A percentile compares a stretch with the other conserved stretches of the same genome.
These are phyloP conservation scores for Calypte anna DNA, from an alignment of 2,113 vertebrate species.

Conservation along the genomic window DNA sequence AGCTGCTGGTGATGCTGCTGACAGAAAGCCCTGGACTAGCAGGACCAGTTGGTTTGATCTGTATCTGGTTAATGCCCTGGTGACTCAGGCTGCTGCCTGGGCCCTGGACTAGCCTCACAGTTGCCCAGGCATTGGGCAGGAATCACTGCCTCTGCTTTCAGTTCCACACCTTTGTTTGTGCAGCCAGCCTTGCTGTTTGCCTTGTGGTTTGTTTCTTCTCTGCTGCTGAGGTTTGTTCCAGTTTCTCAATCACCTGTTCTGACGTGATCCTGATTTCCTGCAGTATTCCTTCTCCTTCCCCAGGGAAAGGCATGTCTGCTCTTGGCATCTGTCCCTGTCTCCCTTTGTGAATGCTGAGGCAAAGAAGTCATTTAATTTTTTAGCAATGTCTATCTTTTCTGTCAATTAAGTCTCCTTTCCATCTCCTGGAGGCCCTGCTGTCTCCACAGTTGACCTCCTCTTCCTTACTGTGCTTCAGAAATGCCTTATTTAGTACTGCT, in stretches of 20 bases:
- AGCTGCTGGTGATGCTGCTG: background rate
- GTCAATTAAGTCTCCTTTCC: slow-evolving; percentile 55
- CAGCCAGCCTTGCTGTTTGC: slow-evolving; percentile 47
- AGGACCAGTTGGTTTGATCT: background rate
- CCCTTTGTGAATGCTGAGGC: slow-evolving; percentile 62
- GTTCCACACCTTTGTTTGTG: slow-evolving; percentile 48
- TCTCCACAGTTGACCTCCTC: slow-evolving; percentile 54
- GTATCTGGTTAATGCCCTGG: background rate
- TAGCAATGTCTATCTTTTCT: slow-evolving; percentile 67
- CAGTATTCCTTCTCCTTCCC: slow-evolving; percentile 62
- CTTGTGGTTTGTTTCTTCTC: slow-evolving; percentile 56
- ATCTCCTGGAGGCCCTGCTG: slow-evolving; percentile 57
- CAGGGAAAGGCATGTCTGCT: slow-evolving; percentile 69
- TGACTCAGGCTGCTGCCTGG: background rate
- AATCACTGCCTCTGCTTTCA: background rate
- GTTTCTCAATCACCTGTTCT: slow-evolving; percentile 63
- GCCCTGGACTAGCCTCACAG: background rate
- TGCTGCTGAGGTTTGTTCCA: slow-evolving; percentile 60
- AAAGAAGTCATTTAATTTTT: slow-evolving; percentile 72
- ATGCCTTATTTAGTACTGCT: background rate
- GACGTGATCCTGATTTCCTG: slow-evolving; percentile 67
- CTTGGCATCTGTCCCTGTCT: slow-evolving; percentile 55
- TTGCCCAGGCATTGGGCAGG: background rate
- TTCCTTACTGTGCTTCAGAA: slow-evolving; percentile 32
- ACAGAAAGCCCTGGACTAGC: background rate